Conservation (phyloP, 2,113 vertebrate genomes). For the Dipodomys spectabilis region DNA sequence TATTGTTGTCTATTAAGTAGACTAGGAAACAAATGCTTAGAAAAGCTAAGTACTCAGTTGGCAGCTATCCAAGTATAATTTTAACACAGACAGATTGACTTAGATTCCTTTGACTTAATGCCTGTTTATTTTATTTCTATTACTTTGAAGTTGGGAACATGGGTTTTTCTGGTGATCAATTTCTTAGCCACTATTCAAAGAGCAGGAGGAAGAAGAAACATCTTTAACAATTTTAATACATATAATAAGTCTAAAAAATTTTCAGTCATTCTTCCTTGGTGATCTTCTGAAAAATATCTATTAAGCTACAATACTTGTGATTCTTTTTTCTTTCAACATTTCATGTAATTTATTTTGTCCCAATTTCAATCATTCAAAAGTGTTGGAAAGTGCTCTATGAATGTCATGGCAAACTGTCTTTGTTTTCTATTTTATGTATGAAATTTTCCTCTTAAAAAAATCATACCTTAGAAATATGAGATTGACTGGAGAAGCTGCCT, state of each 20-base stretch:
- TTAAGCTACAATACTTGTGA: not conserved
- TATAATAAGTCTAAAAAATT: not conserved
- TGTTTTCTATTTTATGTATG: not conserved
- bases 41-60: not conserved
- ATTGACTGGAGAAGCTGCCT: not conserved
- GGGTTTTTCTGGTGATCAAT: not conserved
- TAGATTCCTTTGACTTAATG: not conserved
- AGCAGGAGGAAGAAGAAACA: not conserved
- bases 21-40: slow-evolving; percentile 3
- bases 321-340: not conserved
- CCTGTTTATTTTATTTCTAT: not conserved
- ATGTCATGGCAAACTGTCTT: not conserved
- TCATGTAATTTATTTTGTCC: not conserved
- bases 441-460: not conserved
- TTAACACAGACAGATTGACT: not conserved
- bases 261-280: not conserved
- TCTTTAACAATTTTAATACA: not conserved
- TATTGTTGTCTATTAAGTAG: not conserved
- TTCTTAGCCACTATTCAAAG: not conserved
- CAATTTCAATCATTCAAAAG: not conserved
- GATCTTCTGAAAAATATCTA: not conserved
- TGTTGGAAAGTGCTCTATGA: not conserved
- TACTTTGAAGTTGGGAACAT: not conserved
- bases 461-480: not conserved
- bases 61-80: not conserved